Conservation (phyloP, 2,888 invertebrate species). For the Clusia tigrina region DNA sequence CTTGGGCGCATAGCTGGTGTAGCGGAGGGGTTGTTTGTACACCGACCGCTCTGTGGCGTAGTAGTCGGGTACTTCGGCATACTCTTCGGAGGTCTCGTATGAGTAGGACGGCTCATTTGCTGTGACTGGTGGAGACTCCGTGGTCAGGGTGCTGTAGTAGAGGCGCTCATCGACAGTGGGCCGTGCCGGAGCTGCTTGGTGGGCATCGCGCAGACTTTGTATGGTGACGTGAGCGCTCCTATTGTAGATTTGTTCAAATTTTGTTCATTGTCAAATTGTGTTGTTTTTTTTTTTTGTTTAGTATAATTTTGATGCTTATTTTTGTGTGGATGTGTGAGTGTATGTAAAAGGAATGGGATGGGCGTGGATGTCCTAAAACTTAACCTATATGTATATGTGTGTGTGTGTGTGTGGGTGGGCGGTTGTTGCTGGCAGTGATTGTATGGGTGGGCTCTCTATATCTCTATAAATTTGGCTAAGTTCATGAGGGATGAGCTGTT, state of each 20-base stretch:
- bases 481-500: too few relatives aligned
- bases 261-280: constrained; percentile 15
- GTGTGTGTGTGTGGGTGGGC: constrained; percentile 14
- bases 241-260: neutral
- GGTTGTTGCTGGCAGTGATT: neutral
- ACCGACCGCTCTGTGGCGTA: constrained; percentile 38
- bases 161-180: constrained; percentile 43
- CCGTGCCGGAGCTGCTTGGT: constrained; percentile 39
- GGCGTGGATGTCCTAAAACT: too few relatives aligned
- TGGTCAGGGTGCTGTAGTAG: constrained; percentile 47
- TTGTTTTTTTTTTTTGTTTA: constrained; percentile 23
- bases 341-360: neutral
- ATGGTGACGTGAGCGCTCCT: constrained; percentile 51
- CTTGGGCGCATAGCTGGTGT: constrained; percentile 35
- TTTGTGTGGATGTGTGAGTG: constrained; percentile 21
- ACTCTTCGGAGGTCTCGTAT: constrained; percentile 45
- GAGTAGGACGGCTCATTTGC: constrained; percentile 39
- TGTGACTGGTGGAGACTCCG: constrained; percentile 25
- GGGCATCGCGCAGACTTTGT: constrained; percentile 42
- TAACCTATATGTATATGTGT: constrained; percentile 25
- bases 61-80: constrained; percentile 41
- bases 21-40: constrained; percentile 25
- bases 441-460: neutral
- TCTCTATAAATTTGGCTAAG: too few relatives aligned
- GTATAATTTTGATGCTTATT: constrained; percentile 20